Evolutionary conservation across 2,888 invertebrate genomes (phyloP), one percentile per base, ranked within the genome.

Genomic region (Morpho achilles): DNA sequence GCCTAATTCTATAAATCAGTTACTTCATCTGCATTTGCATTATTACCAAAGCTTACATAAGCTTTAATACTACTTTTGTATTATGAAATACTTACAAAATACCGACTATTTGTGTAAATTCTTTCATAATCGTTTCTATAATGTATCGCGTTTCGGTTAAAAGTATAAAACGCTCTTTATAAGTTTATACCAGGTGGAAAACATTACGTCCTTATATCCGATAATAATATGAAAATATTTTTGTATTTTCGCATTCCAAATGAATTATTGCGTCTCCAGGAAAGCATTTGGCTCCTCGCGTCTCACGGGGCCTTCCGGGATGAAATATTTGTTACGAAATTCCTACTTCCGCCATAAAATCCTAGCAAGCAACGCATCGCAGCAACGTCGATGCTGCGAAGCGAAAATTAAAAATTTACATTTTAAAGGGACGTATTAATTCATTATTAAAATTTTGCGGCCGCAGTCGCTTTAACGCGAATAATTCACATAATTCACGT

Each of bases 381-480:
- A 52, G 65, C 47, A 53, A 56, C 58, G 53, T n/a, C 56, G 55
- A 53, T 57, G 59, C 67, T 64, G 61, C 66, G 67, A 60, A 72
- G 72, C 69, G 61, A 70, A 85, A 82, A 88, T 89, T 86, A 88
- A 85, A 89, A 87, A 88, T 89, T 86, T 82, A 86, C 85, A 86
- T 87, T 85, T 82, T 82, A 82, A 83, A 84, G 87, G 85, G 82
- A 79, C 81, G 82, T 81, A 83, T 87, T 80, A 82, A 86, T 87
- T 84, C 76, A 87, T 86, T 87, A 87, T 87, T 86, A 87, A 87
- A 87, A 86, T 88, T 84, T 80, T 67, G 85, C 79, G 84, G 86
- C 74, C 69, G 71, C 72, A 76, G 78, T 80, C 79, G 79, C 75
- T 81, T 79, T 79, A 76, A 74, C 74, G 75, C 72, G 76, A 77